These are phyloP conservation scores for Epinotia ramella DNA, from an alignment of 2,888 invertebrate genomes.

Conservation along the genomic window DNA sequence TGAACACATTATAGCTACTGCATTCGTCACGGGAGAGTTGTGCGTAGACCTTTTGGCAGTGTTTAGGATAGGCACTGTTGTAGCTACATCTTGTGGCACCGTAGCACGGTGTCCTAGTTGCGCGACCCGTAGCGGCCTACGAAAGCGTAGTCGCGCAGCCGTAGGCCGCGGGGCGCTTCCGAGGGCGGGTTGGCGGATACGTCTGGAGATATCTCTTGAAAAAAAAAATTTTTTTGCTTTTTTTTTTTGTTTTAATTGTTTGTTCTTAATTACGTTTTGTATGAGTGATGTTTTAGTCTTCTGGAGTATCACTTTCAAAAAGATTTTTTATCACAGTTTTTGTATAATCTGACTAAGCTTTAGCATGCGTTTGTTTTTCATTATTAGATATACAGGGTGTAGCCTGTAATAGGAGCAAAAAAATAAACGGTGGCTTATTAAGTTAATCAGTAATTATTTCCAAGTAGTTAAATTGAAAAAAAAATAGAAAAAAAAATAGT, in stretches of 20 bases:
- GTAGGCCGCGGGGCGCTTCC: constrained; percentile 67
- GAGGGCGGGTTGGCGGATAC: constrained; percentile 52
- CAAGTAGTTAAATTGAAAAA: no score
- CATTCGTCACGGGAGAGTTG: constrained; percentile 69
- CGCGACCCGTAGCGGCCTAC: constrained; percentile 77
- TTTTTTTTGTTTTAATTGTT: neutral
- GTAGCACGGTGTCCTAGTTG: constrained; percentile 76
- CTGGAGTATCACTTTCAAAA: no score
- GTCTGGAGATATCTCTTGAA: constrained; percentile 61
- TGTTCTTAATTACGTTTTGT: neutral
- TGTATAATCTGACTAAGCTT: no score
- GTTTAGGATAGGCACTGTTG: constrained; percentile 61
- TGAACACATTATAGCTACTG: constrained; percentile 64
- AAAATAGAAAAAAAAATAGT: no score
- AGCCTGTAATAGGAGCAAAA: no score
- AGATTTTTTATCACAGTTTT: no score
- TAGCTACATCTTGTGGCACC: constrained; percentile 55
- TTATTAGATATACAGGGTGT: no score
- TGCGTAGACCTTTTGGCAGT: constrained; percentile 65
- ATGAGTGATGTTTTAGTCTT: no score
- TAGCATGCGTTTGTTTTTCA: no score
- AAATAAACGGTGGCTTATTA: no score
- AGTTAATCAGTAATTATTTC: no score
- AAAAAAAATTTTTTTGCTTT: no score
- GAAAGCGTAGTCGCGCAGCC: constrained; percentile 73